These are phyloP conservation scores for Tympanoctomys barrerae DNA, from an alignment of 2,797 vertebrate species.

Conservation along the genomic window DNA sequence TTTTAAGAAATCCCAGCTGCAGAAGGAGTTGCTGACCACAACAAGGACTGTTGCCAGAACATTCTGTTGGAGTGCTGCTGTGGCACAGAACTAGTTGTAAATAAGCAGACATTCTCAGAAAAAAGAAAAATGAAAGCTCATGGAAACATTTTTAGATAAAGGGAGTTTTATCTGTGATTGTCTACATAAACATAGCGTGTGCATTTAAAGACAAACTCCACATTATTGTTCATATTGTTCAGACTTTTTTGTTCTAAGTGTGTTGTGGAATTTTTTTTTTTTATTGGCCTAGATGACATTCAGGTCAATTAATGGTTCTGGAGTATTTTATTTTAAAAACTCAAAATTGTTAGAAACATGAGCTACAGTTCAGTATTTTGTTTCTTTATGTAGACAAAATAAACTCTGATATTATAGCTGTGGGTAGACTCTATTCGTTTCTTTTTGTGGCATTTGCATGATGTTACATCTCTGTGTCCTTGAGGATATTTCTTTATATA, in stretches of 20 bases:
- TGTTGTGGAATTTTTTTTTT: background rate
- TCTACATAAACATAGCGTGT: slow-evolving; percentile 2
- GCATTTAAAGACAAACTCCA: background rate
- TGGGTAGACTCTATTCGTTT: background rate
- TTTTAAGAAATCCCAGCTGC: slow-evolving; percentile 76
- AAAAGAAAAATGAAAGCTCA: slow-evolving; percentile 50
- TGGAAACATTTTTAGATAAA: slow-evolving; percentile 62
- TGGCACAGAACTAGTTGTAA: slow-evolving; percentile 62
- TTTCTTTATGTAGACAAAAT: background rate
- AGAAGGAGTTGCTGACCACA: slow-evolving; percentile 67
- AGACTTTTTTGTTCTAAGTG: slow-evolving; percentile 30
- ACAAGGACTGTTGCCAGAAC: slow-evolving; percentile 50
- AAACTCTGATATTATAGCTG: background rate
- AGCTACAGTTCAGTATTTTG: background rate
- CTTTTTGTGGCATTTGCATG: background rate
- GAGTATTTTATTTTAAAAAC: background rate
- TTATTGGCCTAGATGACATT: slow-evolving; percentile 19
- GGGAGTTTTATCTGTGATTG: slow-evolving; percentile 55
- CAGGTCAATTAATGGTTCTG: background rate
- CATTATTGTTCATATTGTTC: background rate
- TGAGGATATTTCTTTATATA: slow-evolving; percentile 9
- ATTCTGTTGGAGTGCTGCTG: slow-evolving; percentile 46
- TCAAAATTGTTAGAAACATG: background rate
- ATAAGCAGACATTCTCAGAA: slow-evolving; percentile 58
- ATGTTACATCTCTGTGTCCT: background rate